phyloP scores from a whole-genome alignment of 2,113 vertebrate genomes.

The Scytalopus superciliaris region DNA sequence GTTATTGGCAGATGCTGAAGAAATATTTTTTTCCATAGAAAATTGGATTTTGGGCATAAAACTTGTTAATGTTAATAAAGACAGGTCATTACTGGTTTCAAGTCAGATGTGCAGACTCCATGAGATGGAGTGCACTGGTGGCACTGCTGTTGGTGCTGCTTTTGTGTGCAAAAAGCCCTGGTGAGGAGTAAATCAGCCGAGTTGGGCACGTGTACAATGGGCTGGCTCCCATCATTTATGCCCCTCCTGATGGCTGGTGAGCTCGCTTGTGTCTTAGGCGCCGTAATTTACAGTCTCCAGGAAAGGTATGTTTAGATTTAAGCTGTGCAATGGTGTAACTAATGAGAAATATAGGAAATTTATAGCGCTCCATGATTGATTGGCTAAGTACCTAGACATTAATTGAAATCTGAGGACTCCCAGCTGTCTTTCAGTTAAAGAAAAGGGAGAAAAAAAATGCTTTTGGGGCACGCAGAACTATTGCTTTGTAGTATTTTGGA shows the following conservation, averaged over 20 bases:
- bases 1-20: slow-evolving; percentile 47
- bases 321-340: slow-evolving; percentile 58
- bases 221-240: slow-evolving; percentile 26
- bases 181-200: slow-evolving; percentile 60
- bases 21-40: slow-evolving; percentile 51
- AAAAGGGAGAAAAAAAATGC: background rate
- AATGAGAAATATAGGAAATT: slow-evolving; percentile 73
- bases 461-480: background rate
- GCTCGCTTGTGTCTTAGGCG: slow-evolving; percentile 16
- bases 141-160: background rate
- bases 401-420: slow-evolving; percentile 70
- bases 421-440: slow-evolving; percentile 46
- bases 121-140: slow-evolving; percentile 7
- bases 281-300: slow-evolving; percentile 48
- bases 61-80: slow-evolving; percentile 69
- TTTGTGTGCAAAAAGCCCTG: background rate
- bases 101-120: slow-evolving; percentile 37
- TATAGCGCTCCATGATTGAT: slow-evolving; percentile 59
- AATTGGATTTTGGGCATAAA: slow-evolving; percentile 73
- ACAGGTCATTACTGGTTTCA: slow-evolving; percentile 53
- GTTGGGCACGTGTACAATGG: background rate
- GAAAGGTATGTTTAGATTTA: slow-evolving; percentile 64
- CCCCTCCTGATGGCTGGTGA: background rate
- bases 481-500: background rate
- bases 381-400: slow-evolving; percentile 24